Percentiles rank a stretch among this genome's conserved stretches.
phyloP scores from a whole-genome alignment of 2,797 vertebrate species.

The Sebastes kiyomatsui region DNA sequence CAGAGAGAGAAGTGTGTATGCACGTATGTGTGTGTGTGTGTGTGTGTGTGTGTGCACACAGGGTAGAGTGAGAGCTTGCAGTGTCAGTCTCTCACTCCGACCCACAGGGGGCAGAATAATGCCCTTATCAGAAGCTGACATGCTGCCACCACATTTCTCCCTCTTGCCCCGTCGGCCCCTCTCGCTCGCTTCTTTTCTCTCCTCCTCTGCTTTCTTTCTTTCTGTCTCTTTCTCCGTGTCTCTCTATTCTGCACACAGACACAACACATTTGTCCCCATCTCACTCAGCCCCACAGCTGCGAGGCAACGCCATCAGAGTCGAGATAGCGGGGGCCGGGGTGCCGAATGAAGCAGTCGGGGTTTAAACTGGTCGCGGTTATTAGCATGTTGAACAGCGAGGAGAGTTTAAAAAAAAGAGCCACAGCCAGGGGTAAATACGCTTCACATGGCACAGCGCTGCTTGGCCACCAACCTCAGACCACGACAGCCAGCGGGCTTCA shows the following conservation, averaged over 20 bases:
- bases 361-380: constrained; percentile 60
- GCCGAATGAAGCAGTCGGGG: constrained; percentile 27
- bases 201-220: constrained; percentile 27
- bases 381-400: constrained; percentile 56
- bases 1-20: constrained; percentile 52
- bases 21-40: not conserved
- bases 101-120: constrained; percentile 84
- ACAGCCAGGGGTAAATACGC: constrained; percentile 50
- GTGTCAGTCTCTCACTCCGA: constrained; percentile 65
- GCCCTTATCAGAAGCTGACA: constrained; percentile 83
- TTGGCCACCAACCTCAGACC: constrained; percentile 38
- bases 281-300: constrained; percentile 49
- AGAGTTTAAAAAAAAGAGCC: constrained; percentile 27
- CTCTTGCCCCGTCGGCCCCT: constrained; percentile 54
- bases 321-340: constrained; percentile 27
- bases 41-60: not conserved
- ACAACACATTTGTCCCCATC: constrained; percentile 48
- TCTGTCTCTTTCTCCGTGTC: constrained; percentile 24
- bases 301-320: constrained; percentile 46
- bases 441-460: constrained; percentile 28
- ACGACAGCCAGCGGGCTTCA: constrained; percentile 18
- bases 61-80: constrained; percentile 22
- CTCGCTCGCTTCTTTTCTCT: constrained; percentile 17
- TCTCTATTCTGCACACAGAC: constrained; percentile 36
- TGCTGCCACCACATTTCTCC: constrained; percentile 72